Conservation (phyloP, 92 coral and sea anemone genomes). For the Chrysogorgia sp. region DNA sequence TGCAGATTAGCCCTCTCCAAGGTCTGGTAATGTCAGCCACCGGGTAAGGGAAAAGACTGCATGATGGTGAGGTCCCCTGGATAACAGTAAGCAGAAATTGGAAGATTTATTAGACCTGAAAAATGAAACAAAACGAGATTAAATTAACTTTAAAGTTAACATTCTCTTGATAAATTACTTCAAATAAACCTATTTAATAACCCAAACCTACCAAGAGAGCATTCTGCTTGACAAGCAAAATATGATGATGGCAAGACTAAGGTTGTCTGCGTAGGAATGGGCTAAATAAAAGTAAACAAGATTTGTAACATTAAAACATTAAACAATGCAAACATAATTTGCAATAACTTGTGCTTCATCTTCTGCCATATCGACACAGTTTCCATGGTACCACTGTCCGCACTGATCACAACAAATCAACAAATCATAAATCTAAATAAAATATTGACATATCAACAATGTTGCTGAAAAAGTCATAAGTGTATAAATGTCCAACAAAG, state of each 20-base stretch:
- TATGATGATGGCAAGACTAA: too few species aligned
- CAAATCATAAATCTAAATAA: neutral
- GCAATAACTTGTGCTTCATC: slow-evolving; percentile 7
- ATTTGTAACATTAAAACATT: neutral
- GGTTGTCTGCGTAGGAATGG: too few species aligned
- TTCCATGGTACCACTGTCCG: too few species aligned
- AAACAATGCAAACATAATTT: neutral
- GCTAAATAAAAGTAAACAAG: neutral
- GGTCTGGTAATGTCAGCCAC: slow-evolving; percentile 34
- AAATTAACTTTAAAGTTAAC: slow-evolving; percentile 1
- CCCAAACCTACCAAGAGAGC: too few species aligned
- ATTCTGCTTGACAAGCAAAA: too few species aligned
- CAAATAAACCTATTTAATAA: neutral
- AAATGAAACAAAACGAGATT: slow-evolving; percentile 1
- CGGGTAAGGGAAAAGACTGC: slow-evolving; percentile 49
- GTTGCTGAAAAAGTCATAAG: neutral
- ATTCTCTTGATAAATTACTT: neutral
- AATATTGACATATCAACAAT: neutral
- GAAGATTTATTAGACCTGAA: slow-evolving; percentile 27
- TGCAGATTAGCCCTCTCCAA: slow-evolving; percentile 36
- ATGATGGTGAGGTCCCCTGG: slow-evolving; percentile 44
- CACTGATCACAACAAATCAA: slow-evolving; percentile 31
- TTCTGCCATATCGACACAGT: slow-evolving; percentile 1
- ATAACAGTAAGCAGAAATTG: slow-evolving; percentile 46
- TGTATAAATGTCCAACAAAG: neutral